phyloP scores from a whole-genome alignment of 2,888 invertebrate genomes.

The Tenthredo livida region DNA sequence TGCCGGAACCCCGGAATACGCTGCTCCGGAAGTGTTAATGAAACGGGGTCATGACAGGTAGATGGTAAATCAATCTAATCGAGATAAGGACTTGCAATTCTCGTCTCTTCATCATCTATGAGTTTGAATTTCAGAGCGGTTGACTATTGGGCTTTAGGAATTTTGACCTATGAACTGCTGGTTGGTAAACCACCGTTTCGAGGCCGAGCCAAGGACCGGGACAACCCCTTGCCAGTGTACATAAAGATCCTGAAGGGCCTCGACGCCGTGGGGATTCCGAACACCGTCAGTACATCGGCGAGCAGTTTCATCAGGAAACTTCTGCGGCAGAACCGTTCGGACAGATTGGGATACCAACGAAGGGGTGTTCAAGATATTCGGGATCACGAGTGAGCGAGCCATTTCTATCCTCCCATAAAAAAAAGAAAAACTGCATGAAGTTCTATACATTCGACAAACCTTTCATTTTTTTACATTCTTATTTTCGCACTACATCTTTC shows the following conservation, averaged over 20 bases:
- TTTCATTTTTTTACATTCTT: too few relatives aligned
- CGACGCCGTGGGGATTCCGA: conserved; percentile 91
- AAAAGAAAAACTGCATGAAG: too few relatives aligned
- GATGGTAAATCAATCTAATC: not conserved
- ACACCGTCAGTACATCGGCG: conserved; percentile 88
- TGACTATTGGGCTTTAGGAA: conserved; percentile 97
- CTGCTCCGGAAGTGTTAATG: not conserved
- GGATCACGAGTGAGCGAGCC: conserved; percentile 85
- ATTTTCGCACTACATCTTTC: conserved; percentile 52
- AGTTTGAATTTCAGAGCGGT: conserved; percentile 84
- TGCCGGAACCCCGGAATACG: not conserved
- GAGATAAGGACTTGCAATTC: not conserved
- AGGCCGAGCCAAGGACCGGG: conserved; percentile 78
- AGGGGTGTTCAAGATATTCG: conserved; percentile 93
- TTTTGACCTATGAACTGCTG: conserved; percentile 92
- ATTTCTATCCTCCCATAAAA: not conserved
- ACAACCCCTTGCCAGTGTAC: conserved; percentile 96
- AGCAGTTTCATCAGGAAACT: conserved; percentile 91
- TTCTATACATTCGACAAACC: too few relatives aligned
- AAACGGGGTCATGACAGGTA: not conserved
- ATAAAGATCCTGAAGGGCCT: conserved; percentile 95
- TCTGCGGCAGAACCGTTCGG: conserved; percentile 91
- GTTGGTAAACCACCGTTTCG: conserved; percentile 95
- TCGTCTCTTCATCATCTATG: too few relatives aligned
- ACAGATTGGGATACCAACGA: conserved; percentile 93